Evolutionary conservation across 2,888 invertebrate species (phyloP), one percentile per base, ranked within the genome.

Genomic region (Melieria omissa): DNA sequence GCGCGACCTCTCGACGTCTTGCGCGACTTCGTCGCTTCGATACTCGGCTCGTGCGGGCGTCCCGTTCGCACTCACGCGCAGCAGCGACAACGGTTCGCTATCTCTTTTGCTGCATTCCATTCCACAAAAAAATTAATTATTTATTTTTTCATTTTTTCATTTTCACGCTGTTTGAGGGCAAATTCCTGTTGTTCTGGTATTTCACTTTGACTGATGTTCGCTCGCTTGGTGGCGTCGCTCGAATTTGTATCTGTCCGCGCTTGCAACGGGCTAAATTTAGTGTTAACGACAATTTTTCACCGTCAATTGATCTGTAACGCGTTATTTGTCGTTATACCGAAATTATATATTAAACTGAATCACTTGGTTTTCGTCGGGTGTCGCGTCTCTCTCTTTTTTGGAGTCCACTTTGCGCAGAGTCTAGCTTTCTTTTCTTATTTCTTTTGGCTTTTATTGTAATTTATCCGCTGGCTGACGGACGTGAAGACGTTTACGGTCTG

Each of bases 71-170:
- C 72, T 64, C 72, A 73, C 61, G 68, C 71, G 71, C 73, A 70
- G 65, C 72, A 72, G 71, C 70, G 64, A 73, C 73, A 74, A 73
- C 73, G 47, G 29, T 54, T 65, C 74, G 76, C 78, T 77, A 76
- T 79, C 79, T 79, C 78, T 77, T 74, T 79, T 76, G 74, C 85
- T 82, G 83, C 85, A 84, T 84, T 84, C 85, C 84, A 84, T 85
- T 84, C 84, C 83, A 79, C 72, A 77, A 78, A 78, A 76, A 78
- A 77, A 73, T 70, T 61, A 73, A 72, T 72, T 60, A 73, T 68
- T 67, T 76, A 68, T 75, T 67, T 61, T 57, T 71, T 62, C 61
- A 61, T 49, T 70, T 70, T 60, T 70, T 65, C 60, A 57, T 70
- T 70, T 70, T 65, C 60, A 55, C 46, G 61, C 52, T 66, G 62